A percentile compares a stretch with the other conserved stretches of the same genome.
Conservation (phyloP, 2,797 vertebrate genomes). For the Pelochelys cantorii region DNA sequence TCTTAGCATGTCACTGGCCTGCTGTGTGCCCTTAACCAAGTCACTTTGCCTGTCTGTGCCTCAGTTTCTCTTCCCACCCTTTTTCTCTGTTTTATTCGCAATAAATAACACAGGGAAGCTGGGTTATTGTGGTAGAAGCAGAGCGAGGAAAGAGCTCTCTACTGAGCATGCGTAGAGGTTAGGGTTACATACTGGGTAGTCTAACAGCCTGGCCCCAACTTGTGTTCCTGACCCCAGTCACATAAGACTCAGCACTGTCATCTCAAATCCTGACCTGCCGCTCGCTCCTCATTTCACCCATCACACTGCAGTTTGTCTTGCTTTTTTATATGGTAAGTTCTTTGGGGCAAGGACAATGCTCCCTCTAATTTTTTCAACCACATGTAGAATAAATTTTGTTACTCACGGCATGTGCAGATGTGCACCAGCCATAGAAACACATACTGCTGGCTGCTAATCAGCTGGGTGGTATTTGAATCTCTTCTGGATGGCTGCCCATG, state of each 20-base stretch:
- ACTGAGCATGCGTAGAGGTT: accelerated
- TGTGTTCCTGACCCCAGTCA: background rate
- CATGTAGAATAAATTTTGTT: too few relatives aligned
- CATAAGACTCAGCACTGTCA: background rate
- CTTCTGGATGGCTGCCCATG: too few relatives aligned
- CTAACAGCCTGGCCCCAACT: background rate
- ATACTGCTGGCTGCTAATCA: too few relatives aligned
- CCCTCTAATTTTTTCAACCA: too few relatives aligned
- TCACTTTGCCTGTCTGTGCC: background rate
- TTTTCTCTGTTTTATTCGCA: background rate
- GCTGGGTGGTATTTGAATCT: too few relatives aligned
- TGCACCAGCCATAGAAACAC: too few relatives aligned
- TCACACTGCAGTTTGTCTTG: background rate
- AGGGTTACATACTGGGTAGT: accelerated
- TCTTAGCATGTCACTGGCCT: background rate
- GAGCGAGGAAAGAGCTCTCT: background rate
- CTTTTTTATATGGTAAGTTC: background rate
- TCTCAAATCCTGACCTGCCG: background rate
- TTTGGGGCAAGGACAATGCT: too few relatives aligned
- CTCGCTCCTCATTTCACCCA: background rate
- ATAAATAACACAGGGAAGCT: background rate
- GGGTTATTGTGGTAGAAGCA: background rate
- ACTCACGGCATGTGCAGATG: too few relatives aligned
- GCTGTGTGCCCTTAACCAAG: accelerated
- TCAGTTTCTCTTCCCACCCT: background rate